A percentile compares a stretch with the other conserved stretches of the same genome.
These are phyloP conservation scores for Poecilobothrus nobilitatus DNA, from an alignment of 2,888 invertebrate genomes.

Conservation along the genomic window DNA sequence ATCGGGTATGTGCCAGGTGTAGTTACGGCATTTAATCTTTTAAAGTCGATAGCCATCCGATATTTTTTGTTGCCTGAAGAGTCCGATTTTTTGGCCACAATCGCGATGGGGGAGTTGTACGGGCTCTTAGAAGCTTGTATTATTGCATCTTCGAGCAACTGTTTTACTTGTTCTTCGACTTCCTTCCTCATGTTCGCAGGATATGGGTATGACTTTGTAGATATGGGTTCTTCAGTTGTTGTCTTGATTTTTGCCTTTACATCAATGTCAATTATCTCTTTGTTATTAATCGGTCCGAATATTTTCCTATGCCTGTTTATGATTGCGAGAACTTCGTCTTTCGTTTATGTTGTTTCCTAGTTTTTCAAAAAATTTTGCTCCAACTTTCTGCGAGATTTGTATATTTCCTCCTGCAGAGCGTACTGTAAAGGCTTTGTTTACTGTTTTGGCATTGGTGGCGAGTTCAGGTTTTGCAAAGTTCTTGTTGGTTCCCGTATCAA, in stretches of 20 bases:
- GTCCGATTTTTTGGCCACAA: slow-evolving; percentile 24
- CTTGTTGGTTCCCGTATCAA: no score
- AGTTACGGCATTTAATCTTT: slow-evolving; percentile 19
- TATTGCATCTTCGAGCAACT: no score
- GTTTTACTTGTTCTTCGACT: slow-evolving; percentile 31
- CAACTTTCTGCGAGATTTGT: slow-evolving; percentile 10
- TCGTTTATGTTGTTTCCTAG: slow-evolving; percentile 10
- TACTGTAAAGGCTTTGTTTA: no score
- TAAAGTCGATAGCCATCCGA: slow-evolving; percentile 23
- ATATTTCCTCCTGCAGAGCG: no score
- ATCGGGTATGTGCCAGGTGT: slow-evolving; percentile 15
- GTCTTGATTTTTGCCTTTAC: slow-evolving; percentile 33
- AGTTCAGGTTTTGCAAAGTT: no score
- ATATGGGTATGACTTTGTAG: slow-evolving; percentile 30
- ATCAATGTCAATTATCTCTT: background rate
- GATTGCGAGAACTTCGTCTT: background rate
- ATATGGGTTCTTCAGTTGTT: slow-evolving; percentile 25
- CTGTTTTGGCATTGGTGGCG: no score
- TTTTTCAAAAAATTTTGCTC: slow-evolving; percentile 12
- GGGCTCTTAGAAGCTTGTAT: slow-evolving; percentile 29
- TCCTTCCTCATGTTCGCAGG: slow-evolving; percentile 29
- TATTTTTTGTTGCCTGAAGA: slow-evolving; percentile 22
- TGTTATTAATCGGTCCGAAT: slow-evolving; percentile 16
- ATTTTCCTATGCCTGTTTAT: background rate
- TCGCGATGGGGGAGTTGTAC: slow-evolving; percentile 28